Evolutionary conservation across 2,888 invertebrate genomes (phyloP), one percentile per base, ranked within the genome.

Genomic region (Nemoura dubitans): DNA sequence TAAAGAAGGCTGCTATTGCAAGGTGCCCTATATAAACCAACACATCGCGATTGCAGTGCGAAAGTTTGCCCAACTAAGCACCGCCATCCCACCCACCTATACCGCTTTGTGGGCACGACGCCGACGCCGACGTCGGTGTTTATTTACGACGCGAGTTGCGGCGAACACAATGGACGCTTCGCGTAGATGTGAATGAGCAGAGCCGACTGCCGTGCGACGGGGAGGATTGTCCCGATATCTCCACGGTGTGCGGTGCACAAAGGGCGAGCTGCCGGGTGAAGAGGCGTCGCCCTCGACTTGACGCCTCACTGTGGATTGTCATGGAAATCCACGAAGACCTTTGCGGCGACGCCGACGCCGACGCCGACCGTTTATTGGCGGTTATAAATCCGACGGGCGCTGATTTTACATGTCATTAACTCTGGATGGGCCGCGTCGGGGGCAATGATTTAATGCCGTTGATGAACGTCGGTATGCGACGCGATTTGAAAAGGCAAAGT

Each of bases 321-420:
- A 84, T 84, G 84, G 84, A 84, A 84, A 84, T 84, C 29, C 81
- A n/a, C n/a, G 28, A 30, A 81, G 81, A 81, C 28, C 81, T 81
- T 81, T 29, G 10, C 78, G 21, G 26, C 43, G 59, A n/a, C n/a
- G n/a, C n/a, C 36, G 36, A 36, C 5, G 36, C 36, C 10, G 36
- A 36, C 36, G 36, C 10, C 84, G 76, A 10, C 10, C 84, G 76
- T 84, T 84, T 84, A 76, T 84, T 76, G 84, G 29, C 36, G 43
- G 84, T 84, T 27, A 84, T 84, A 43, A 84, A 59, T 84, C 76
- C 84, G 76, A n/a, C n/a, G 5, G 36, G 27, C 27, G 84, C 76
- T 84, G 84, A 84, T 84, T 84, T 84, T 28, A 26, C 76, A 84
- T 59, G 84, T 84, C 84, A 76, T 84, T 84, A 84, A 29, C 84